Evolutionary conservation across 2,113 vertebrate genomes (phyloP).

Genomic region (Neofelis nebulosa): DNA sequence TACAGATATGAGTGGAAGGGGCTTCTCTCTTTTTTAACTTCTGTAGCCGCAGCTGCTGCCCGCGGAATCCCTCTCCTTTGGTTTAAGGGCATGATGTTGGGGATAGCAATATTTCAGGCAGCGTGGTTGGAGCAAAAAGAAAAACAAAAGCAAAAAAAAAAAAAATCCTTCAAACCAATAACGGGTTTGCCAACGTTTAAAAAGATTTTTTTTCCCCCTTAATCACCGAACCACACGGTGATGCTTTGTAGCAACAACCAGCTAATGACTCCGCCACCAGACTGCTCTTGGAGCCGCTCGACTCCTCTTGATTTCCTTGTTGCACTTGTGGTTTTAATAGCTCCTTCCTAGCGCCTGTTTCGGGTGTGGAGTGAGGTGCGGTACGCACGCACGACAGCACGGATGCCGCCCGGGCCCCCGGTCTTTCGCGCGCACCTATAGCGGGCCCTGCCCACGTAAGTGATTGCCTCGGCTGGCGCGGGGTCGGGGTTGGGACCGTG

Average conservation of each 20-base stretch:
- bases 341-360: conserved; percentile 75
- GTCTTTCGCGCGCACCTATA: conserved; percentile 23
- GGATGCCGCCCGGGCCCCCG: conserved; percentile 44
- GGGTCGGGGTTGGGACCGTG: conserved; percentile 14
- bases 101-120: conserved; percentile 64
- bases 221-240: conserved; percentile 64
- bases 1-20: conserved; percentile 64
- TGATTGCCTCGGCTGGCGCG: conserved; percentile 54
- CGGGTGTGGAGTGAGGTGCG: conserved; percentile 29
- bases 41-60: conserved; percentile 51
- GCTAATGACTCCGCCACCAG: conserved; percentile 62
- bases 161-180: conserved; percentile 71
- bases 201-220: conserved; percentile 56
- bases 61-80: conserved; percentile 58
- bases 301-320: conserved; percentile 55
- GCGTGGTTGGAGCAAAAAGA: conserved; percentile 68
- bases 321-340: conserved; percentile 77
- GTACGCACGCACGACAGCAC: background rate
- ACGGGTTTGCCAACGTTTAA: conserved; percentile 70
- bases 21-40: conserved; percentile 59
- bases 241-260: conserved; percentile 68
- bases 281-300: conserved; percentile 51
- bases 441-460: conserved; percentile 76
- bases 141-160: conserved; percentile 62
- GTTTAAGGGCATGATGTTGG: conserved; percentile 53